These are phyloP conservation scores for Drosophila borborema DNA, from an alignment of 2,888 invertebrate species.

Conservation along the genomic window DNA sequence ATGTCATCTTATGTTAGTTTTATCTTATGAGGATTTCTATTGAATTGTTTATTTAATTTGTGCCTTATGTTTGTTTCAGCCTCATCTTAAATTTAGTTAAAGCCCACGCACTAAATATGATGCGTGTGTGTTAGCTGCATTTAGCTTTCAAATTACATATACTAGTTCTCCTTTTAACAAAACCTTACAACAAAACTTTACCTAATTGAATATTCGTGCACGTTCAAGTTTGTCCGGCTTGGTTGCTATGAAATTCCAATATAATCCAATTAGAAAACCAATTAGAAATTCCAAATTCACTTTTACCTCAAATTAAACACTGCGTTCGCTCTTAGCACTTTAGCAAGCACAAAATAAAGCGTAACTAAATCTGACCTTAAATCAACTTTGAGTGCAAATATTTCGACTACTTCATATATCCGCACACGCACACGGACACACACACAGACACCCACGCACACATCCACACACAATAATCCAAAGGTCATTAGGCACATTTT, in stretches of 20 bases:
- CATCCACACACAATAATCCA: background rate
- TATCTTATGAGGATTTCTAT: no score
- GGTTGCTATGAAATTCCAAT: background rate
- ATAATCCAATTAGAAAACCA: background rate
- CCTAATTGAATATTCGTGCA: background rate
- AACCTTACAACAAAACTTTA: background rate
- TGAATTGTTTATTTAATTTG: background rate
- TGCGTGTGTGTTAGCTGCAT: background rate
- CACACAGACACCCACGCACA: background rate
- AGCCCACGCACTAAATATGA: background rate
- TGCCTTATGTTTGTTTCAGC: background rate
- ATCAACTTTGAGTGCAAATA: background rate
- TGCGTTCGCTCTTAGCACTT: background rate
- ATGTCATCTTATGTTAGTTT: background rate
- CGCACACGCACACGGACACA: background rate
- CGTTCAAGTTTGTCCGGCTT: background rate
- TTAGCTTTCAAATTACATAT: background rate
- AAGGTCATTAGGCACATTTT: slow-evolving; percentile 5
- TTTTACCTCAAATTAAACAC: background rate
- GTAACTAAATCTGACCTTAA: background rate
- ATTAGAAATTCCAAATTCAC: background rate
- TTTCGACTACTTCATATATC: background rate
- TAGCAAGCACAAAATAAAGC: background rate
- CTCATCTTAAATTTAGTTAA: background rate
- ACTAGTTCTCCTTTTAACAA: background rate